phyloP scores from a whole-genome alignment of 2,888 invertebrate species.

The Leuctra nigra region DNA sequence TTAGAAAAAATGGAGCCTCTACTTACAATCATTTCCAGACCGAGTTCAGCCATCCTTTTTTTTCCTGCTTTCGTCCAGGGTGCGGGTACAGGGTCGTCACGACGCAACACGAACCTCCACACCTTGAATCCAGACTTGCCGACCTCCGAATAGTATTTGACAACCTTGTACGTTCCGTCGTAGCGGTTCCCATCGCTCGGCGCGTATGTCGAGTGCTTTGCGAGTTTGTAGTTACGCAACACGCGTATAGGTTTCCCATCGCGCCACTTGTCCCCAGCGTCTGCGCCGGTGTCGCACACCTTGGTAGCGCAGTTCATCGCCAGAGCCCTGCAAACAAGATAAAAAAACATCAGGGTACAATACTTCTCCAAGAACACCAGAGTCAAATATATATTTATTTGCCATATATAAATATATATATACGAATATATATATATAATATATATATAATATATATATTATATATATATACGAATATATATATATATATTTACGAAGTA shows the following conservation, averaged over 20 bases:
- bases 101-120: slow-evolving; percentile 68
- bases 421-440: too few species aligned
- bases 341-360: too few species aligned
- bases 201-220: slow-evolving; percentile 70
- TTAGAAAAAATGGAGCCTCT: too few species aligned
- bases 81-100: slow-evolving; percentile 71
- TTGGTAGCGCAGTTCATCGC: slow-evolving; percentile 69
- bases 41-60: slow-evolving; percentile 41
- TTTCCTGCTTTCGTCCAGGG: slow-evolving; percentile 72
- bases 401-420: too few species aligned
- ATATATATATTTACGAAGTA: too few species aligned
- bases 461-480: too few species aligned
- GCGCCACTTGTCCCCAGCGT: slow-evolving; percentile 64
- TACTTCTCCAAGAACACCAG: too few species aligned
- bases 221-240: slow-evolving; percentile 65
- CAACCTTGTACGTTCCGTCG: slow-evolving; percentile 75
- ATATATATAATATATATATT: too few species aligned
- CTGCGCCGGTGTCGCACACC: slow-evolving; percentile 54
- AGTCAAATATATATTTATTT: too few species aligned
- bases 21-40: slow-evolving; percentile 42
- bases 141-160: slow-evolving; percentile 68
- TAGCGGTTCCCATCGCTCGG: slow-evolving; percentile 72
- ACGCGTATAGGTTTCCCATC: slow-evolving; percentile 72
- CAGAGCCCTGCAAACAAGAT: too few species aligned
- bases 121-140: slow-evolving; percentile 72